These are phyloP conservation scores for Oophaga pumilio DNA, from an alignment of 2,113 vertebrate genomes.

Conservation along the genomic window DNA sequence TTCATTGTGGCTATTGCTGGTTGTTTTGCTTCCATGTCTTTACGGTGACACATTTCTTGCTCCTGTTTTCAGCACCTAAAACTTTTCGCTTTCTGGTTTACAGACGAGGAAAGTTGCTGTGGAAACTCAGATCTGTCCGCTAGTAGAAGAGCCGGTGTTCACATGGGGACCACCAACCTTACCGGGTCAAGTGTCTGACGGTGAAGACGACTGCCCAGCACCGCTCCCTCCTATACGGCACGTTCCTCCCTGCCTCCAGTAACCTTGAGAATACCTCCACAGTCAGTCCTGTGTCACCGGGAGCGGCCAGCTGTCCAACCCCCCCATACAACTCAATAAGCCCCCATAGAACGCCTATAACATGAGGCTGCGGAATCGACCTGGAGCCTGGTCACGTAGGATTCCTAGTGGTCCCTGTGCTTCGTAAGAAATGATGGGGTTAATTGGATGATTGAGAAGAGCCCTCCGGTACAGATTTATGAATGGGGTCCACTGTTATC, in stretches of 20 bases:
- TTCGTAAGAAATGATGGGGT: background rate
- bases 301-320: background rate
- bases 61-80: too few species aligned
- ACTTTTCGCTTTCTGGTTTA: too few species aligned
- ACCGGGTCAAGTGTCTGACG: background rate
- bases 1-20: too few species aligned
- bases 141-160: background rate
- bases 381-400: background rate
- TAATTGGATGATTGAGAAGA: background rate
- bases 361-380: background rate
- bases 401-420: background rate
- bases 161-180: background rate
- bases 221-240: background rate
- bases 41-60: too few species aligned
- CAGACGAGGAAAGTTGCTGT: too few species aligned
- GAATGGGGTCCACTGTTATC: background rate
- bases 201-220: background rate
- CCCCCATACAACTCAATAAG: background rate
- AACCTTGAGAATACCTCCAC: constrained; percentile 12
- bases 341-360: too few species aligned
- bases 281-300: background rate
- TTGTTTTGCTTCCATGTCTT: too few species aligned
- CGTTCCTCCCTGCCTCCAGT: background rate
- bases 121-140: too few species aligned
- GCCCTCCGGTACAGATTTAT: background rate